Conservation (phyloP, 2,888 invertebrate species). For the Toxonevra muliebris region DNA sequence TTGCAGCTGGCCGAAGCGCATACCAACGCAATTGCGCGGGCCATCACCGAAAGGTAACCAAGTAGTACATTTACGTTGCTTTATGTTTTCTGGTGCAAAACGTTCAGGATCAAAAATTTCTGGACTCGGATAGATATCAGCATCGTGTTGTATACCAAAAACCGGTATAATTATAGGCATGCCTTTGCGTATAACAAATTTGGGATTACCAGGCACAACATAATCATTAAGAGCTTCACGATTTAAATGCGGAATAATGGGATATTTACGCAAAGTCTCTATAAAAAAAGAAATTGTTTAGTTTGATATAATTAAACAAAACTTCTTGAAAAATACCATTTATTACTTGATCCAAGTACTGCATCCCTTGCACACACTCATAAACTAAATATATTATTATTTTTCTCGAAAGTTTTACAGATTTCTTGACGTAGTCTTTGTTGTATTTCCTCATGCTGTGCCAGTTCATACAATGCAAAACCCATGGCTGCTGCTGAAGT, state of each 20-base stretch:
- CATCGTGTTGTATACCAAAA: conserved; percentile 69
- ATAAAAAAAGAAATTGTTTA: conserved; percentile 25
- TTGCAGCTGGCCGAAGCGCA: conserved; percentile 60
- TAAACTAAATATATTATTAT: conserved; percentile 52
- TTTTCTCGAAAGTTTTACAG: conserved; percentile 41
- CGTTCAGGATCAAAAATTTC: conserved; percentile 71
- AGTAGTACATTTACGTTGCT: conserved; percentile 64
- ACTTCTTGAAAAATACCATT: conserved; percentile 49
- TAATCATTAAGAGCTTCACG: conserved; percentile 67
- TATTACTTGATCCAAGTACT: conserved; percentile 52
- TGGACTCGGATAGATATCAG: conserved; percentile 67
- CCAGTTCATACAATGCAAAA: conserved; percentile 66
- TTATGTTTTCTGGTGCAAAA: conserved; percentile 68
- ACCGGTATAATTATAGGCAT: conserved; percentile 48
- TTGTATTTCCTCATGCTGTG: conserved; percentile 65
- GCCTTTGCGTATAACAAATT: conserved; percentile 65
- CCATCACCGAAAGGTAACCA: conserved; percentile 62
- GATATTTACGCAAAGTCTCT: conserved; percentile 70
- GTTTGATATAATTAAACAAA: conserved; percentile 57
- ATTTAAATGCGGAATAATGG: conserved; percentile 67
- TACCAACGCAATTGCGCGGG: conserved; percentile 59
- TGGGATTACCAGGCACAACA: conserved; percentile 65
- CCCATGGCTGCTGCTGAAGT: conserved; percentile 66
- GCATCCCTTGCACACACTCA: conserved; percentile 54
- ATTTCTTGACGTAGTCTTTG: conserved; percentile 64